These are phyloP conservation scores for Drosophila sordidula DNA, from an alignment of 2,888 invertebrate genomes.

Conservation along the genomic window DNA sequence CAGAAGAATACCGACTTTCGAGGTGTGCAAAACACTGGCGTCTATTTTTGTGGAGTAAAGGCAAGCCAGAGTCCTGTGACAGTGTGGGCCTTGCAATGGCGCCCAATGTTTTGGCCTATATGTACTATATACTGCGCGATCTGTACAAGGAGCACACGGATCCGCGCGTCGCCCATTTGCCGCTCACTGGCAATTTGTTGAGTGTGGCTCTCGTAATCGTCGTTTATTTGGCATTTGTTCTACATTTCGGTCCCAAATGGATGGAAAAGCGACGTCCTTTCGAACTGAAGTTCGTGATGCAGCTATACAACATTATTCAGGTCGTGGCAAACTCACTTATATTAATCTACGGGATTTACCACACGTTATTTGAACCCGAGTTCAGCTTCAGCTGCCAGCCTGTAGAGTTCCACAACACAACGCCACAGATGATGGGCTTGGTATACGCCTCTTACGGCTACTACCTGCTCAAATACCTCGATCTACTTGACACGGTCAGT, in stretches of 20 bases:
- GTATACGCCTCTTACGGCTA: constrained; percentile 87
- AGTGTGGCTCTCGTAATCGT: constrained; percentile 86
- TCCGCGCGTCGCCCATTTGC: constrained; percentile 87
- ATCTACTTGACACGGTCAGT: constrained; percentile 89
- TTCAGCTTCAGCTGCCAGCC: constrained; percentile 81
- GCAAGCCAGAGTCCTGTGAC: constrained; percentile 38
- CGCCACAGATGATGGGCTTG: constrained; percentile 84
- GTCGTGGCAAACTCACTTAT: constrained; percentile 66
- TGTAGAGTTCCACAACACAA: constrained; percentile 67
- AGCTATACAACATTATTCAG: constrained; percentile 89
- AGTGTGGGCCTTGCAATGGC: constrained; percentile 44
- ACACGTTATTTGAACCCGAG: constrained; percentile 69
- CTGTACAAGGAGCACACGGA: constrained; percentile 62
- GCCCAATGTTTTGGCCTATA: constrained; percentile 68
- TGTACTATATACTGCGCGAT: constrained; percentile 63
- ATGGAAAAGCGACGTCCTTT: constrained; percentile 89
- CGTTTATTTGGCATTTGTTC: constrained; percentile 89
- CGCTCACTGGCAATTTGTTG: constrained; percentile 89
- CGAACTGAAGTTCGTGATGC: constrained; percentile 88
- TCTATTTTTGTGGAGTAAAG: not conserved
- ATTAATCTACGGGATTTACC: constrained; percentile 63
- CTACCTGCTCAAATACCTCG: constrained; percentile 89
- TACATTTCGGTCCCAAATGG: constrained; percentile 89
- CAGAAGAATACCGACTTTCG: constrained; percentile 50
- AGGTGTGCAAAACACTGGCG: constrained; percentile 32